These are phyloP conservation scores for Campaea margaritaria DNA, from an alignment of 2,888 invertebrate species.

Conservation along the genomic window DNA sequence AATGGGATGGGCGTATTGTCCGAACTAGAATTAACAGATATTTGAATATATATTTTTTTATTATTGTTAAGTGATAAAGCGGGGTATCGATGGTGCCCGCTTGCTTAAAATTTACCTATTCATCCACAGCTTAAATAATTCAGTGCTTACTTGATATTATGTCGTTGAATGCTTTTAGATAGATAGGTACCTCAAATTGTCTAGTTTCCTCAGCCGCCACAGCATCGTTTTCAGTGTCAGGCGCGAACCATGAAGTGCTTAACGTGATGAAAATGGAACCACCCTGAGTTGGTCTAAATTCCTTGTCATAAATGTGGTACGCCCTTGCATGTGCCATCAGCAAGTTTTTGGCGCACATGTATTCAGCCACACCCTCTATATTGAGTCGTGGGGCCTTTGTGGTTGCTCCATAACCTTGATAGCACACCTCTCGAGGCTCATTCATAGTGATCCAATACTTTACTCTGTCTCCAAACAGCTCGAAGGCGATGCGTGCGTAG, in stretches of 20 bases:
- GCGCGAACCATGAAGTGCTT: slow-evolving; percentile 64
- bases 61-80: no score
- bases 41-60: no score
- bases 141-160: no score
- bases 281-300: slow-evolving; percentile 64
- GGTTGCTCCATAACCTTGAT: slow-evolving; percentile 69
- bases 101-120: no score
- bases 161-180: slow-evolving; percentile 5
- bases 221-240: slow-evolving; percentile 75
- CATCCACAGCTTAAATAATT: no score
- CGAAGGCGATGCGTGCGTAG: slow-evolving; percentile 71
- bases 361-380: slow-evolving; percentile 51
- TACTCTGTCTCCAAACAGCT: slow-evolving; percentile 75
- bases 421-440: slow-evolving; percentile 73
- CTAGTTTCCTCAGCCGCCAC: slow-evolving; percentile 67
- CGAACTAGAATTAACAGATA: slow-evolving; percentile 62
- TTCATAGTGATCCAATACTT: slow-evolving; percentile 85
- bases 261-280: slow-evolving; percentile 49
- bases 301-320: slow-evolving; percentile 78
- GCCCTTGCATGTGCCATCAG: slow-evolving; percentile 82
- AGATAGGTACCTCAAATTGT: slow-evolving; percentile 70
- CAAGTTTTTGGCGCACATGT: slow-evolving; percentile 75
- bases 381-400: slow-evolving; percentile 50
- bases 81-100: no score
- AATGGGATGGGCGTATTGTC: slow-evolving; percentile 86